phyloP scores from a whole-genome alignment of 2,797 vertebrate species.

The Darevskia mixta region DNA sequence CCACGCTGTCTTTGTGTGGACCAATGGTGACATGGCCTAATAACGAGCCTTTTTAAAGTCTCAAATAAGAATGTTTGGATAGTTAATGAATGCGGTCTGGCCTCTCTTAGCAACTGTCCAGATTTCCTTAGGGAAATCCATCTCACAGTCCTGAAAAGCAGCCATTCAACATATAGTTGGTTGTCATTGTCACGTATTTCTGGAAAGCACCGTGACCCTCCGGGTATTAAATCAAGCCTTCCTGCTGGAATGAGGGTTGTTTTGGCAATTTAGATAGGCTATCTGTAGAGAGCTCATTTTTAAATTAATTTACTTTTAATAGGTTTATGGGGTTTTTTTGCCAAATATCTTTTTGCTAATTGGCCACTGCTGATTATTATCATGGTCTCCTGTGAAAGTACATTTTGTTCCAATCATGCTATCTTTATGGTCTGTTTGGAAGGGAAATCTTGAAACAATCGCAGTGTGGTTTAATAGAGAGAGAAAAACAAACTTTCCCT shows the following conservation, averaged over 20 bases:
- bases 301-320: constrained; percentile 27
- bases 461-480: constrained; percentile 8
- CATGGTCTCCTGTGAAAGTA: constrained; percentile 33
- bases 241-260: neutral
- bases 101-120: neutral
- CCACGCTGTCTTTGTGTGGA: too few species aligned
- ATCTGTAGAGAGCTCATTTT: constrained; percentile 7
- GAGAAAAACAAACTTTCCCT: neutral
- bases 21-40: neutral
- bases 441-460: constrained; percentile 39
- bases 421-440: constrained; percentile 33
- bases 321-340: constrained; percentile 18
- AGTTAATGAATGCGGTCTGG: neutral
- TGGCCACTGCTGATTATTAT: constrained; percentile 33
- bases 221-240: constrained; percentile 2
- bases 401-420: constrained; percentile 34
- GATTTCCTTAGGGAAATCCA: neutral
- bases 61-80: neutral
- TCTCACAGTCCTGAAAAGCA: neutral
- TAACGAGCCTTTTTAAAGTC: neutral
- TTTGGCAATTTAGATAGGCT: constrained; percentile 22
- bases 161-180: neutral
- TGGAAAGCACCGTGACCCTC: constrained; percentile 12
- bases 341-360: constrained; percentile 26
- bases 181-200: neutral